Evolutionary conservation across 2,797 vertebrate species (phyloP), one percentile per base, ranked within the genome.

Genomic region (Enteromius trimaculatus): DNA sequence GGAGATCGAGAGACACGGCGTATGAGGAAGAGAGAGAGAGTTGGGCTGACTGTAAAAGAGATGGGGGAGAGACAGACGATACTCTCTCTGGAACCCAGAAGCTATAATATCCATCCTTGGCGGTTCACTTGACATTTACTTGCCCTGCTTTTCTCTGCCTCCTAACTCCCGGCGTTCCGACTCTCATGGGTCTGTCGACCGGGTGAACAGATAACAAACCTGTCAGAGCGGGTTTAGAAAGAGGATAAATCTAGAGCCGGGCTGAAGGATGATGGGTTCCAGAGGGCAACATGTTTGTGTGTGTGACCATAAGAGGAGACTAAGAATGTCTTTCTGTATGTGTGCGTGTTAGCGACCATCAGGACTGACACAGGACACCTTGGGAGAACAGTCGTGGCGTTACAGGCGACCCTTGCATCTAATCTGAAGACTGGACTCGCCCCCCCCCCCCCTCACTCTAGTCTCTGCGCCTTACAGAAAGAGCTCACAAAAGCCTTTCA

Each of bases 121-220:
- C 90, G 95, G 95, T 95, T 96, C 94, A 94, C 95, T 95, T 97
- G 96, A 97, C 96, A 96, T 95, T 96, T 96, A 95, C 93, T 95
- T 94, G 94, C 94, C 95, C 95, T 89, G 93, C 92, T 95, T 95
- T 95, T 89, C 91, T 92, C 93, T 90, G 91, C 90, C 92, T 93
- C 93, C 91, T 92, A 94, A 95, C 94, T 95, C 95, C 92, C 90
- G 90, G 90, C 87, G 92, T 93, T 92, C 92, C 90, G 91, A 91
- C 91, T 96, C 96, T 96, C 95, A 90, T 89, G 96, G 96, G 95
- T 92, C 95, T 85, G 86, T 92, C 90, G 90, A 95, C 93, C 89
- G 92, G 95, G 93, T 93, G 93, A 96, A 94, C 94, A 97, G 96
- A 96, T 96, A 97, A 96, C 93, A 96, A 96, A 96, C 94, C 95